These are phyloP conservation scores for Lonchura striata DNA, from an alignment of 2,113 vertebrate species.

Conservation along the genomic window DNA sequence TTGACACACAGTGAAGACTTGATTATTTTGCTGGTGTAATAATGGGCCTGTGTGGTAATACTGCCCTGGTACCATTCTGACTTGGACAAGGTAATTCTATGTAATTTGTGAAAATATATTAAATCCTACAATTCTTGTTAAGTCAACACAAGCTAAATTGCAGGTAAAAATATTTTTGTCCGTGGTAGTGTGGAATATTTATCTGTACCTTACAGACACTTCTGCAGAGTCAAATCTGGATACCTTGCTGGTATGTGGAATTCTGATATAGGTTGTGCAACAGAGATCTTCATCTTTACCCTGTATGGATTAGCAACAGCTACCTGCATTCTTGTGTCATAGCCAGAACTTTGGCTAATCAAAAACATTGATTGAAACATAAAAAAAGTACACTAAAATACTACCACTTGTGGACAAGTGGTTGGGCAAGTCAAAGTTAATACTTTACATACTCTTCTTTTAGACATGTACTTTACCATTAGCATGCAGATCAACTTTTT, in stretches of 20 bases:
- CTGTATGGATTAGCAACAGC: rapidly evolving
- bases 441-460: not conserved
- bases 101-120: not conserved
- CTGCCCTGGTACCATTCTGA: not conserved
- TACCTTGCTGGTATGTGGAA: not conserved
- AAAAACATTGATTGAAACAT: not conserved
- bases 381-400: not conserved
- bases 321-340: not conserved
- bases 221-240: not conserved
- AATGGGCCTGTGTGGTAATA: not conserved
- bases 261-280: not conserved
- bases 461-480: not conserved
- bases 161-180: not conserved
- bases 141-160: not conserved
- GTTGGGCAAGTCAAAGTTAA: not conserved
- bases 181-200: rapidly evolving
- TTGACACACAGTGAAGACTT: not conserved
- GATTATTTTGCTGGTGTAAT: not conserved
- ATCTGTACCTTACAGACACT: not conserved
- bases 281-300: not conserved
- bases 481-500: not conserved
- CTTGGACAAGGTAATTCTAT: not conserved
- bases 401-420: not conserved
- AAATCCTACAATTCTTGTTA: not conserved
- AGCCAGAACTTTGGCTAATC: not conserved